Evolutionary conservation across 2,797 vertebrate species (phyloP).

Genomic region (Protosalanx chinensis): DNA sequence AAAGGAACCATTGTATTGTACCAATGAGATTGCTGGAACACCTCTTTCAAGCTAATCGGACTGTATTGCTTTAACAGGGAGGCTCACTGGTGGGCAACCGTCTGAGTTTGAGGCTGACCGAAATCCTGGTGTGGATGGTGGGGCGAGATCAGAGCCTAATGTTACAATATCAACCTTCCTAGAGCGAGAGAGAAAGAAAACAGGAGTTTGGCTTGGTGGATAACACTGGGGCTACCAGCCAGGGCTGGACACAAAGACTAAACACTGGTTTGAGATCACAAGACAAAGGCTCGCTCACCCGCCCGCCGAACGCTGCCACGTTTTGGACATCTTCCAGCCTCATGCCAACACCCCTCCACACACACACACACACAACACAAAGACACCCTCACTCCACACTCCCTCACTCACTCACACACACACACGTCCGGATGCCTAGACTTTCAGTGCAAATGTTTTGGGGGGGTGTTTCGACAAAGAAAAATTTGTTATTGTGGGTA

Average conservation of each 20-base stretch:
- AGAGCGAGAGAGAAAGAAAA: slow-evolving; percentile 7
- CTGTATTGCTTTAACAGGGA: background rate
- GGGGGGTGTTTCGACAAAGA: no score
- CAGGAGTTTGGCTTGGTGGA: slow-evolving; percentile 22
- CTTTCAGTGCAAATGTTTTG: no score
- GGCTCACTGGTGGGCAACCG: background rate
- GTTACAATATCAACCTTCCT: slow-evolving; percentile 35
- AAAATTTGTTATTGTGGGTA: no score
- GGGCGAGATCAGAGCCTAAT: no score
- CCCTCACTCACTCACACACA: no score
- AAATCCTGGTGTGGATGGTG: no score
- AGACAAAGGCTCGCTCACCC: background rate
- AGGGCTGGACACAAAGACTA: slow-evolving; percentile 52
- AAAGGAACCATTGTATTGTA: no score
- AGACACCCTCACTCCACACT: no score
- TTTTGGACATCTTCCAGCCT: slow-evolving; percentile 47
- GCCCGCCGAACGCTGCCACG: slow-evolving; percentile 7
- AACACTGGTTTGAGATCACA: slow-evolving; percentile 59
- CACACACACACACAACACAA: background rate
- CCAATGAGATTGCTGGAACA: no score
- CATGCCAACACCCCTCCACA: slow-evolving; percentile 13
- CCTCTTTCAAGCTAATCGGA: no score
- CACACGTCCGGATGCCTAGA: no score
- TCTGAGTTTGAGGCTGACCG: no score
- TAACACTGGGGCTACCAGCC: slow-evolving; percentile 34